Evolutionary conservation across 2,888 invertebrate species (phyloP), one percentile per base, ranked within the genome.

Genomic region (Catocala sponsa): DNA sequence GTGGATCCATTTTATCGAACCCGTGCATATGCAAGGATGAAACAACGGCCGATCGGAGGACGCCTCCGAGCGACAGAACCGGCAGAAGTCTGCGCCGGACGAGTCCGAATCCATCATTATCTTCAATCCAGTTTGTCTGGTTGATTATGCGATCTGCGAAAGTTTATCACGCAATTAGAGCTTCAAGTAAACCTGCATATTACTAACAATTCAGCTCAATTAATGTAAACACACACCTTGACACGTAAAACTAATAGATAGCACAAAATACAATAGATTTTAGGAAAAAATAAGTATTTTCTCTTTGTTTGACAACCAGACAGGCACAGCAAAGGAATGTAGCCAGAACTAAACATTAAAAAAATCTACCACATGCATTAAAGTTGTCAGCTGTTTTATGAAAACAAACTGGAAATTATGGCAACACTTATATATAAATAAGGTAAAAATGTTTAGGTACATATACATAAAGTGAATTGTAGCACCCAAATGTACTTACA

Each of bases 1-100:
- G 92, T 99, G 99, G 65, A 99, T 99, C 96, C 98, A 99, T 94
- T 99, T 99, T 80, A 99, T 99, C 79, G 99, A 99, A 57, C 99
- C 99, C 33, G 99, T 99, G 88, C 99, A 99, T 59, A 99, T 98
- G 91, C 99, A 99, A 0, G 99, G 99, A 92, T 99, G 99, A 90
- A 98, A 99, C 9, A 99, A 95, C 0, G 99, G 99, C 74, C 99
- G 96, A 83, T 99, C 99, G 11, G 97, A 95, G 49, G 97, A 95
- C 49, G 98, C 99, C 91, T 99, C 99, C 74, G 98, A 99, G 72
- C 99, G 96, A 91, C 99, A 99, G 81, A 99, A 99, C 84, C 99
- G 97, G 94, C 99, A 99, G 85, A 99, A 99, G 92, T 99, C 99
- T 89, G 96, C 96, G 77, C 96, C 96, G 88, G 92, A 91, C 88